These are phyloP conservation scores for Scaptodrosophila latifasciaeformis DNA, from an alignment of 2,888 invertebrate genomes.

Conservation along the genomic window DNA sequence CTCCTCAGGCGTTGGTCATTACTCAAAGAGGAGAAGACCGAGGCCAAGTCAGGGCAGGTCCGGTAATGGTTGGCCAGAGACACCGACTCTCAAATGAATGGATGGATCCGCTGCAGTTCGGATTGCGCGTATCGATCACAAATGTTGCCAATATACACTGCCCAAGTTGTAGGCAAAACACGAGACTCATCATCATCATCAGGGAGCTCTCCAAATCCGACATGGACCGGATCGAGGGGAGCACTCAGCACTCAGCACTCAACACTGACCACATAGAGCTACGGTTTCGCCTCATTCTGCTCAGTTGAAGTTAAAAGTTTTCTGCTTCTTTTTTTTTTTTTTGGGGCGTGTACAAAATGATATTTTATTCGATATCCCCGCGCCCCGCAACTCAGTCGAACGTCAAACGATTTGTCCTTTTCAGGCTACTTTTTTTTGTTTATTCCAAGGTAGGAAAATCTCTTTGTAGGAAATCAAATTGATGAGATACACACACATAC, in stretches of 20 bases:
- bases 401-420: slow-evolving; percentile 54
- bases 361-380: slow-evolving; percentile 74
- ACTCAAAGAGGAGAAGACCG: slow-evolving; percentile 34
- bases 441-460: slow-evolving; percentile 56
- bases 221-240: neutral
- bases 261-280: too few species aligned
- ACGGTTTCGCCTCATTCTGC: too few species aligned
- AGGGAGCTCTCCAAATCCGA: neutral
- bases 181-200: slow-evolving; percentile 64
- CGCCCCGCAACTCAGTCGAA: too few species aligned
- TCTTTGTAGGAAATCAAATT: slow-evolving; percentile 69
- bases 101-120: slow-evolving; percentile 28
- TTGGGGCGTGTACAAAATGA: slow-evolving; percentile 72
- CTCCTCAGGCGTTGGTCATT: slow-evolving; percentile 61
- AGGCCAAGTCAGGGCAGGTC: neutral
- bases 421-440: too few species aligned
- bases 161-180: neutral
- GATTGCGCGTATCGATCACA: slow-evolving; percentile 62
- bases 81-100: neutral
- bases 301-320: slow-evolving; percentile 5
- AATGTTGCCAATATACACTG: slow-evolving; percentile 57
- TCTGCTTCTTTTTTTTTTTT: slow-evolving; percentile 8
- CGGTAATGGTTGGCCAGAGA: neutral
- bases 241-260: neutral
- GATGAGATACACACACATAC: slow-evolving; percentile 44